phyloP scores from a whole-genome alignment of 2,888 invertebrate genomes.

The Gonocerus acuteangulatus region DNA sequence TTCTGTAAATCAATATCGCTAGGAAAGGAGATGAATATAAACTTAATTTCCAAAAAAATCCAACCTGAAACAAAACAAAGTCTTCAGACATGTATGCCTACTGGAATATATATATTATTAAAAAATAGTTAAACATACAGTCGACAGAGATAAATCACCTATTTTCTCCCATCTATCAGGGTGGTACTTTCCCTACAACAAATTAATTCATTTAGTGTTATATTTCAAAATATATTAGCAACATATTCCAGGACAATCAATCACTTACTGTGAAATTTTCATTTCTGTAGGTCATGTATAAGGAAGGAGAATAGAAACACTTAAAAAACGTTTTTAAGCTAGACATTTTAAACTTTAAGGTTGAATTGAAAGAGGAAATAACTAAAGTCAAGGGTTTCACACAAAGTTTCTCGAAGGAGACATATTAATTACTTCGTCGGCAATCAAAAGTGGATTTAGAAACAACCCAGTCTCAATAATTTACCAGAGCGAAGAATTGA shows the following conservation, averaged over 20 bases:
- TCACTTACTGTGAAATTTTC: neutral
- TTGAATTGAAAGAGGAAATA: too few species aligned
- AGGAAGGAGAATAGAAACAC: slow-evolving; percentile 15
- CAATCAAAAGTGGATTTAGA: too few species aligned
- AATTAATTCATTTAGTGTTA: neutral
- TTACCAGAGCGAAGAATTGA: too few species aligned
- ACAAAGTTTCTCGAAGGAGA: too few species aligned
- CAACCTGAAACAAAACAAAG: slow-evolving; percentile 53
- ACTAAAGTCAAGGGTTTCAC: too few species aligned
- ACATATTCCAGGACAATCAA: too few species aligned
- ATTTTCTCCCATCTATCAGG: slow-evolving; percentile 21
- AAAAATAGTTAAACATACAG: slow-evolving; percentile 12
- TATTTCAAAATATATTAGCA: neutral
- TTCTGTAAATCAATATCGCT: slow-evolving; percentile 60
- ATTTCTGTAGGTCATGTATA: slow-evolving; percentile 11
- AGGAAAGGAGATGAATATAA: slow-evolving; percentile 68
- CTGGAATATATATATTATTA: neutral
- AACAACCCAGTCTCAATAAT: too few species aligned
- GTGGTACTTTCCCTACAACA: slow-evolving; percentile 20
- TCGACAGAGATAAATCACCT: slow-evolving; percentile 16
- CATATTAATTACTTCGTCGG: too few species aligned
- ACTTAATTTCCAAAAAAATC: slow-evolving; percentile 59
- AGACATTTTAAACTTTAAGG: slow-evolving; percentile 8
- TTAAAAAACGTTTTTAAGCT: slow-evolving; percentile 12
- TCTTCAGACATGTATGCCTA: slow-evolving; percentile 6